phyloP scores from a whole-genome alignment of 2,113 vertebrate species.

The Rostratula benghalensis region DNA sequence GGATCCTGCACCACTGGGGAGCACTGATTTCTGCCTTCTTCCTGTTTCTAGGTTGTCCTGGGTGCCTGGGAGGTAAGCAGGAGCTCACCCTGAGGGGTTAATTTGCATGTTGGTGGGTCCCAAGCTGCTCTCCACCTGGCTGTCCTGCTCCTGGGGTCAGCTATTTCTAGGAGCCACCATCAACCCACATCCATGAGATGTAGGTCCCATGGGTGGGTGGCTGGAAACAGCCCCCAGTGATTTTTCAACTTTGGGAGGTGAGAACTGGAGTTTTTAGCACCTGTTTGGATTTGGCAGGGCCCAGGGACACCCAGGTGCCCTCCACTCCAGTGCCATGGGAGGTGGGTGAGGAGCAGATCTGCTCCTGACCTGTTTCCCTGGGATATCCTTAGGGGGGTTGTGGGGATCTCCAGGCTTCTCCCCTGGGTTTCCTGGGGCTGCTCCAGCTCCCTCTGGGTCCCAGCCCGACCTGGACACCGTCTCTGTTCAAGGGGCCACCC shows the following conservation, averaged over 20 bases:
- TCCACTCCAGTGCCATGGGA: too few relatives aligned
- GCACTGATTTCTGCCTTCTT: background rate
- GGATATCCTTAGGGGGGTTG: background rate
- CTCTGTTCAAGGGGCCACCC: too few relatives aligned
- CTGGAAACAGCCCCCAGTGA: too few relatives aligned
- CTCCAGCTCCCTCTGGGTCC: background rate
- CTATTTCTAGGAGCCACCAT: background rate
- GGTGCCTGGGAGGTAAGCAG: background rate
- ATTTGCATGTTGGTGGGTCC: rapidly evolving
- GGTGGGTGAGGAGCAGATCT: too few relatives aligned
- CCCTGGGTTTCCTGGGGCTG: background rate
- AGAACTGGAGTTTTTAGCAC: too few relatives aligned
- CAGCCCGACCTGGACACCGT: too few relatives aligned
- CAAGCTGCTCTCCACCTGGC: rapidly evolving
- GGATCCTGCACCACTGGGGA: background rate
- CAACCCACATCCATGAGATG: too few relatives aligned
- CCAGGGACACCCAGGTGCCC: too few relatives aligned
- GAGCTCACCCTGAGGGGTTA: rapidly evolving
- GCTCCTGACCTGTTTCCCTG: background rate
- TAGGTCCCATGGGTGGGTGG: too few relatives aligned
- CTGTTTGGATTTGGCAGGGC: too few relatives aligned
- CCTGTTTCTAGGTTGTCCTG: background rate
- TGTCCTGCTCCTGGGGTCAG: rapidly evolving
- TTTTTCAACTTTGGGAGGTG: too few relatives aligned
- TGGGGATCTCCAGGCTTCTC: background rate